Percentiles rank a stretch among this genome's conserved stretches.
These are phyloP conservation scores for Drosophila emarginata DNA, from an alignment of 2,888 invertebrate genomes.

Conservation along the genomic window DNA sequence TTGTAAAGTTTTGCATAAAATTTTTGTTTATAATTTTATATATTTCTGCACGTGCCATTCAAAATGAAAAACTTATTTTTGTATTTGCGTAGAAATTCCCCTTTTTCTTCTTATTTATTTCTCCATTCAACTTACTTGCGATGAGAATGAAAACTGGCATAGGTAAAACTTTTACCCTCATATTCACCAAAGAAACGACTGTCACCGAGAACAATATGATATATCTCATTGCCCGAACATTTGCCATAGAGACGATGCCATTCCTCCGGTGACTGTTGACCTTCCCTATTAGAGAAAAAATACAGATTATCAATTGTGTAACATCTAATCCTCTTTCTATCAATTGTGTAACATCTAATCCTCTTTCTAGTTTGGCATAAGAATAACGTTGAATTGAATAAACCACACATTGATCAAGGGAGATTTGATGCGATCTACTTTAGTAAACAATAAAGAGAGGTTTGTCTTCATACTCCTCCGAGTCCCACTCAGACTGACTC, in stretches of 20 bases:
- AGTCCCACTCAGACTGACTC: not conserved
- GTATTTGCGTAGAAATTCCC: slow-evolving; percentile 15
- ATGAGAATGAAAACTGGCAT: slow-evolving; percentile 99
- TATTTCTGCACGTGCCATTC: slow-evolving; percentile 1
- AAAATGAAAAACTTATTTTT: not conserved
- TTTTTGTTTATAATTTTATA: slow-evolving; percentile 59
- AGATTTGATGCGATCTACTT: no score
- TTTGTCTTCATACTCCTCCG: not conserved
- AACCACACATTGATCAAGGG: not conserved
- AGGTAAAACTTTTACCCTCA: slow-evolving; percentile 99
- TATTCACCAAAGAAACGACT: slow-evolving; percentile 99
- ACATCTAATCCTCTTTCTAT: not conserved
- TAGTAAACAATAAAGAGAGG: no score
- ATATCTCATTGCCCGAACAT: slow-evolving; percentile 99
- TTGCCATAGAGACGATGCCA: slow-evolving; percentile 99
- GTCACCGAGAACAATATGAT: slow-evolving; percentile 97
- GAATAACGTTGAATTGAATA: no score
- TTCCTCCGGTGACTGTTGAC: slow-evolving; percentile 89
- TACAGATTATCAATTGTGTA: not conserved
- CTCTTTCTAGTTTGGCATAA: not conserved
- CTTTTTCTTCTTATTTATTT: not conserved
- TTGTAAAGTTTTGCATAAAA: slow-evolving; percentile 32
- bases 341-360: not conserved
- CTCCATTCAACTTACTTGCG: slow-evolving; percentile 89
- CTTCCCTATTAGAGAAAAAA: slow-evolving; percentile 72